Evolutionary conservation across 2,113 vertebrate species (phyloP), one percentile per base, ranked within the genome.

Genomic region (Paradisaea rubra): DNA sequence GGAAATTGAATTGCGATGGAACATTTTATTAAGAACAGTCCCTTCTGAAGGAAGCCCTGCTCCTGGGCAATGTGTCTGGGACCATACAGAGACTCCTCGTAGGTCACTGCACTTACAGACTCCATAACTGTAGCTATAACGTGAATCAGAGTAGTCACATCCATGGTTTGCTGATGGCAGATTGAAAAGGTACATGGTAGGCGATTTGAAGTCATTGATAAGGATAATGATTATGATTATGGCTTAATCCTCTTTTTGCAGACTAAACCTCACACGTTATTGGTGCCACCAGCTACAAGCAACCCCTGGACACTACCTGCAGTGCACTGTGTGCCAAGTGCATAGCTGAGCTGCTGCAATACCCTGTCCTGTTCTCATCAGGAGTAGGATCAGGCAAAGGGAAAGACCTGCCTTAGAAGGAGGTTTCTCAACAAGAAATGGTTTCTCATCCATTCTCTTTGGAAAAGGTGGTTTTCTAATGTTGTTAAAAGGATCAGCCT

Each of bases 221-320:
- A 91, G 31, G 47, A 56, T 73, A 60, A 80, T 54, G 35, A 63
- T 63, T 37, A 54, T 61, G 44, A 47, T 39, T 42, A 24, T 33
- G 23, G 47, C 35, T 91, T 74, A 94, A 92, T 92, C 47, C 52
- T 83, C 64, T 74, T 82, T 84, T 89, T 86, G 47, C 23, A 89
- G 52, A 28, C 42, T 63, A 59, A 83, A 83, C 28, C 42, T 69
- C n/a, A 13, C 31, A 69, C 4, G 0, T 80, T 70, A 30, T 11
- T 69, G 42, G 18, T 90, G 49, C 41, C 64, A 72, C 28, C 76
- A 86, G 37, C 59, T 72, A 15, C 31, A 57, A 61, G 56, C 59
- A 71, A 16, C 17, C 17, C 15, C 68, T 69, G 59, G n/a, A 57
- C 45, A 42, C n/a, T 11, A 57, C 42, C 7, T 61, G 60, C 59